phyloP scores from a whole-genome alignment of 2,113 vertebrate species.

The Pogona vitticeps region DNA sequence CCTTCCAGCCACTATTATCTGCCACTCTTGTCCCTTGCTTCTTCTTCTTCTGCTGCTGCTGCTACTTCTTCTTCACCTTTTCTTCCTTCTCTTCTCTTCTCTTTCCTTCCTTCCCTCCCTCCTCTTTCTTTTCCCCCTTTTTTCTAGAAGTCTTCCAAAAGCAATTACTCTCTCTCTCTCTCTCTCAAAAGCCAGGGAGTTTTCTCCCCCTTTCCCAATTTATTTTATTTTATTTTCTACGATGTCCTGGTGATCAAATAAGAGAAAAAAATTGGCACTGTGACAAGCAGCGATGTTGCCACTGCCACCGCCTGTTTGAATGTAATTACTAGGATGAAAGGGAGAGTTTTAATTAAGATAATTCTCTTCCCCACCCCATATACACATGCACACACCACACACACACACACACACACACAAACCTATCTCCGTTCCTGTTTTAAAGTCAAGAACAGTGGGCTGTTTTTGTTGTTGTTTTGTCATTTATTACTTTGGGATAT shows the following conservation, averaged over 20 bases:
- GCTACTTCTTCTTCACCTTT: slow-evolving; percentile 4
- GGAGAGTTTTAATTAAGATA: slow-evolving; percentile 82
- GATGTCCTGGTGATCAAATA: slow-evolving; percentile 73
- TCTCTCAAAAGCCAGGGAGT: slow-evolving; percentile 35
- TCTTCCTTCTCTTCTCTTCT: slow-evolving; percentile 1
- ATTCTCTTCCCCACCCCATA: slow-evolving; percentile 57
- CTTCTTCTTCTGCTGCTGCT: slow-evolving; percentile 32
- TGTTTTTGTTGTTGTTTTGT: slow-evolving; percentile 3
- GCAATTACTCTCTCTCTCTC: slow-evolving; percentile 66
- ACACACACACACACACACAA: slow-evolving; percentile 27
- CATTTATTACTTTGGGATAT: slow-evolving; percentile 11
- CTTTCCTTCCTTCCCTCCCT: slow-evolving; percentile 35
- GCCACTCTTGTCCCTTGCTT: slow-evolving; percentile 47
- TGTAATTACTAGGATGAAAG: slow-evolving; percentile 80
- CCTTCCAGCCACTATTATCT: slow-evolving; percentile 61
- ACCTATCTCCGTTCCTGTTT: not conserved
- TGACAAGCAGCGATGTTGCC: slow-evolving; percentile 71
- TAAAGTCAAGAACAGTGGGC: slow-evolving; percentile 17
- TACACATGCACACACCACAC: slow-evolving; percentile 18
- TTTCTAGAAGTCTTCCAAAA: slow-evolving; percentile 55
- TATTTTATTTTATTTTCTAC: slow-evolving; percentile 64
- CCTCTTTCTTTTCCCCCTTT: not conserved
- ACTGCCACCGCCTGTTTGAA: slow-evolving; percentile 72
- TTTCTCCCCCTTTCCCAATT: slow-evolving; percentile 38
- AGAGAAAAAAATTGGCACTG: slow-evolving; percentile 62